These are phyloP conservation scores for Latrodectus elegans DNA, from an alignment of 2,888 invertebrate species.

Conservation along the genomic window DNA sequence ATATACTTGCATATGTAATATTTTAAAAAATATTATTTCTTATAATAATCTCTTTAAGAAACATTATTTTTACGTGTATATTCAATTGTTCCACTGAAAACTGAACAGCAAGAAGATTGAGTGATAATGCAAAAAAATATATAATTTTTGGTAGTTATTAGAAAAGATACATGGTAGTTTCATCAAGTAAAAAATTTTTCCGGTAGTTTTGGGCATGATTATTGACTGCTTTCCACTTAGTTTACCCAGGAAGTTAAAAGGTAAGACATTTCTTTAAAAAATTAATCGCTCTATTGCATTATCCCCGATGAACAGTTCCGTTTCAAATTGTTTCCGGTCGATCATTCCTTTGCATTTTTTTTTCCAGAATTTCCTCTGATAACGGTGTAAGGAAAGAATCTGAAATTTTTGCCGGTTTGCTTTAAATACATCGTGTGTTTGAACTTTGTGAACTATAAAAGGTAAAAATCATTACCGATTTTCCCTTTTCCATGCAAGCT, in stretches of 20 bases:
- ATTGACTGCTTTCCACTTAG: constrained; percentile 43
- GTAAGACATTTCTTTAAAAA: constrained; percentile 25
- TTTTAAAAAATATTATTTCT: too few relatives aligned
- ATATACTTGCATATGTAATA: too few relatives aligned
- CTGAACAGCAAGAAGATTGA: not conserved
- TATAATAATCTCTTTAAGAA: too few relatives aligned
- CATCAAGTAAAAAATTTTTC: not conserved
- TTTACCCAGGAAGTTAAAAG: constrained; percentile 30
- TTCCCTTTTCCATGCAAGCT: too few relatives aligned
- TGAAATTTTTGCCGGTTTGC: constrained; percentile 1
- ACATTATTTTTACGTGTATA: not conserved
- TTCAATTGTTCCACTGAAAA: not conserved
- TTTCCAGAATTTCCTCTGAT: constrained; percentile 3
- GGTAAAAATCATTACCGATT: too few relatives aligned
- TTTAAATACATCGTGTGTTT: too few relatives aligned
- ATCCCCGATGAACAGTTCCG: constrained; percentile 44
- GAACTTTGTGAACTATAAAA: too few relatives aligned
- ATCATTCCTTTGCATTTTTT: constrained; percentile 4
- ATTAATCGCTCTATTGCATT: constrained; percentile 32
- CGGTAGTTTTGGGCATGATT: constrained; percentile 30
- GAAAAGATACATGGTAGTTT: constrained; percentile 27
- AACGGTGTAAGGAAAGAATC: constrained; percentile 8
- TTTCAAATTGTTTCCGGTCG: constrained; percentile 37
- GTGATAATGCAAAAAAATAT: constrained; percentile 9
- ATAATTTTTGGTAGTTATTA: constrained; percentile 24